Conservation (phyloP, 2,888 invertebrate species). For the Sepiola atlantica region DNA sequence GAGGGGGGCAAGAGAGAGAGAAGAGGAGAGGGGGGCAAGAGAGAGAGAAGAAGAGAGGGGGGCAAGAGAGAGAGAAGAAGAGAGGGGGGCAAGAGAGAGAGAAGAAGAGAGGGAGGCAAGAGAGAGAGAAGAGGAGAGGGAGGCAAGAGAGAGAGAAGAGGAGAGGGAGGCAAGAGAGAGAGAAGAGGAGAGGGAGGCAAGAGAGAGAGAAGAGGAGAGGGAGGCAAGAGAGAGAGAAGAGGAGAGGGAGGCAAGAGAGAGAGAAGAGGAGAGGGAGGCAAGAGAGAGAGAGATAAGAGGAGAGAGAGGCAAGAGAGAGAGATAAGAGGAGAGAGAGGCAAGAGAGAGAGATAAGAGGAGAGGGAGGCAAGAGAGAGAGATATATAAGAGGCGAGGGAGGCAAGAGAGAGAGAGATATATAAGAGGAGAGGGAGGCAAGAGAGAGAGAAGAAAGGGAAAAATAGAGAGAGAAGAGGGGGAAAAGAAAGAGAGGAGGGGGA, state of each 20-base stretch:
- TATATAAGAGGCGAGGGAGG: not conserved
- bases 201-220: not conserved
- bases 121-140: not conserved
- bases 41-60: not conserved
- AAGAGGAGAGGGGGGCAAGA: not conserved
- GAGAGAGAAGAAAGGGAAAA: fast-evolving
- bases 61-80: not conserved
- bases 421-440: not conserved
- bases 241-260: no score
- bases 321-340: not conserved
- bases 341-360: no score
- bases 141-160: not conserved
- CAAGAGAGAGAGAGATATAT: not conserved
- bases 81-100: no score
- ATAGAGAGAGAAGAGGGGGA: not conserved
- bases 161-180: not conserved
- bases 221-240: no score
- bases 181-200: no score
- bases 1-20: fast-evolving
- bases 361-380: no score
- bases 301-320: no score
- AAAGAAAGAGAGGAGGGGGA: not conserved
- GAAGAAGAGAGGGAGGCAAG: fast-evolving
- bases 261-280: no score
- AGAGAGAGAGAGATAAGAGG: no score